Conservation (phyloP, 2,888 invertebrate species). For the Acronicta psi region DNA sequence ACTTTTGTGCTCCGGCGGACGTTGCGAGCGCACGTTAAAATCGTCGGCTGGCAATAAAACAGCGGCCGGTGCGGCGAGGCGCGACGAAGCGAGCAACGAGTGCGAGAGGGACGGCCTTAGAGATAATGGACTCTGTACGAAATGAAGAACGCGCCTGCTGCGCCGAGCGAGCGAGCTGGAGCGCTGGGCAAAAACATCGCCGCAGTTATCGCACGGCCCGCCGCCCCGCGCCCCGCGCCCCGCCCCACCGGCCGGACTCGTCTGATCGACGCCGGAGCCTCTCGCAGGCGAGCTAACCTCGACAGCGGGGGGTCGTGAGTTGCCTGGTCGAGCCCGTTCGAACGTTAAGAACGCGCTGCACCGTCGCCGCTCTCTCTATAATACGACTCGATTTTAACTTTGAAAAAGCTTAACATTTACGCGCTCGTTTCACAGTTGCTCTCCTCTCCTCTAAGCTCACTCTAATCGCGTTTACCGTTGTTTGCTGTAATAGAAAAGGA, state of each 20-base stretch:
- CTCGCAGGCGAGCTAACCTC: conserved; percentile 85
- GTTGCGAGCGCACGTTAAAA: conserved; percentile 89
- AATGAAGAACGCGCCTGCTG: conserved; percentile 87
- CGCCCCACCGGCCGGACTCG: conserved; percentile 76
- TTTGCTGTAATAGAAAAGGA: conserved; percentile 72
- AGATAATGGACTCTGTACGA: conserved; percentile 88
- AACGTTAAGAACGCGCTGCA: conserved; percentile 76
- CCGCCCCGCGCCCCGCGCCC: conserved; percentile 64
- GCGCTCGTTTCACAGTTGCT: conserved; percentile 75
- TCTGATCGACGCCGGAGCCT: conserved; percentile 83
- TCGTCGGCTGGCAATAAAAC: conserved; percentile 89
- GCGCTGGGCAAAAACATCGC: conserved; percentile 86
- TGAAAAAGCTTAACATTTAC: conserved; percentile 76
- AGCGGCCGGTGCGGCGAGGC: conserved; percentile 88
- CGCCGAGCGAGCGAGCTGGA: conserved; percentile 84
- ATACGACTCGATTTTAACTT: conserved; percentile 77
- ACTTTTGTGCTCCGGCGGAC: conserved; percentile 89
- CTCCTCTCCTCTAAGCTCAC: conserved; percentile 69
- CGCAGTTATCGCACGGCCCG: conserved; percentile 83
- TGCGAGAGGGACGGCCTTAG: conserved; percentile 80
- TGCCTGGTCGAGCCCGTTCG: conserved; percentile 76
- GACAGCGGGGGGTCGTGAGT: conserved; percentile 86
- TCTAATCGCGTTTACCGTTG: conserved; percentile 74
- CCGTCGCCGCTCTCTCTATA: conserved; percentile 65
- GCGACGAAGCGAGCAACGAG: conserved; percentile 80